Percentiles rank a stretch among this genome's conserved stretches.
These are phyloP conservation scores for Bursaphelenchus okinawaensis DNA, from an alignment of 2,888 invertebrate genomes.

Conservation along the genomic window DNA sequence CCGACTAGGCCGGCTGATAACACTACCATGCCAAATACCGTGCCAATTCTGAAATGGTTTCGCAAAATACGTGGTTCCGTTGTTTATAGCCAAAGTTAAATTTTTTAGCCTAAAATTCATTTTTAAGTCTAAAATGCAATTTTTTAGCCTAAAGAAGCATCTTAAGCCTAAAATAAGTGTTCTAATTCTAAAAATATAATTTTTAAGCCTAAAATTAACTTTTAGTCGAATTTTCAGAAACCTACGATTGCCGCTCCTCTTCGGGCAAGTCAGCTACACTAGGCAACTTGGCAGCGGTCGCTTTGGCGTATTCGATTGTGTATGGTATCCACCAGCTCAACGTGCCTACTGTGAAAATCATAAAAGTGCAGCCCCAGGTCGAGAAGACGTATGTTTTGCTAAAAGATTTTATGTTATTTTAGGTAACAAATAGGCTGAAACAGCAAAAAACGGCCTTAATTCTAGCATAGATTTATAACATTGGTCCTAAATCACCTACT, in stretches of 20 bases:
- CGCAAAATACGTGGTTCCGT: too few relatives aligned
- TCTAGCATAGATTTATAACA: too few relatives aligned
- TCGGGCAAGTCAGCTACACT: constrained; percentile 82
- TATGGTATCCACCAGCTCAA: constrained; percentile 70
- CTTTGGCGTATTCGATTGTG: constrained; percentile 35
- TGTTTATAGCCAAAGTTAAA: too few relatives aligned
- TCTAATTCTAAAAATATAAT: too few relatives aligned
- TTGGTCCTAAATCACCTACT: constrained; percentile 14
- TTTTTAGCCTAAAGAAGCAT: too few relatives aligned
- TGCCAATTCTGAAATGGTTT: constrained; percentile 61
- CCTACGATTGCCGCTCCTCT: constrained; percentile 87
- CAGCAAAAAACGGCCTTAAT: too few relatives aligned
- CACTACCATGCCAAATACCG: constrained; percentile 86
- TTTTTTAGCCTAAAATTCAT: too few relatives aligned
- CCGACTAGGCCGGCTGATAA: constrained; percentile 87
- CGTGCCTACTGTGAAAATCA: constrained; percentile 95
- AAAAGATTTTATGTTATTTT: constrained; percentile 10
- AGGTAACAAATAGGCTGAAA: too few relatives aligned
- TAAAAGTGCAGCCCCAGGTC: constrained; percentile 89
- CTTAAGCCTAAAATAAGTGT: too few relatives aligned
- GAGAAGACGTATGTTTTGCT: constrained; percentile 84
- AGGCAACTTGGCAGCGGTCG: neutral
- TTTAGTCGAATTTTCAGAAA: too few relatives aligned
- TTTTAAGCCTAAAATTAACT: too few relatives aligned
- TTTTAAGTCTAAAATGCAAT: too few relatives aligned